A percentile compares a stretch with the other conserved stretches of the same genome.
Conservation (phyloP, 23 tunicate species). For the Styela clava region DNA sequence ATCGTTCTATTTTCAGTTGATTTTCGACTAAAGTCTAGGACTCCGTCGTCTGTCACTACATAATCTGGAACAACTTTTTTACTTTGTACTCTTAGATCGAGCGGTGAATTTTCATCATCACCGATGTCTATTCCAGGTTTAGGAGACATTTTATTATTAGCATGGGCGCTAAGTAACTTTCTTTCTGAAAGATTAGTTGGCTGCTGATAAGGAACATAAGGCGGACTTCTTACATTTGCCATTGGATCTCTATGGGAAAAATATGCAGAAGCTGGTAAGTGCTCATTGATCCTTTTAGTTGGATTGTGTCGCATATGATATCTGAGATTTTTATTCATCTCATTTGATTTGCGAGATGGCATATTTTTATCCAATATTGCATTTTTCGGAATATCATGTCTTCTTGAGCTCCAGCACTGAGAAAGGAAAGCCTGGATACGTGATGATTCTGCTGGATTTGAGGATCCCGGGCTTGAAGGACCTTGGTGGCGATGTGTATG, state of each 20-base stretch:
- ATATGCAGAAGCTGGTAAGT: constrained; percentile 16
- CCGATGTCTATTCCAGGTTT: not conserved
- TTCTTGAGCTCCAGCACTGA: constrained; percentile 24
- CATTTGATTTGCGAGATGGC: constrained; percentile 4
- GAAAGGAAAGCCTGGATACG: constrained; percentile 11
- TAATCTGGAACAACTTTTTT: constrained; percentile 30
- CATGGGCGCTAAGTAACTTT: not conserved
- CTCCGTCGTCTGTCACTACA: constrained; percentile 57
- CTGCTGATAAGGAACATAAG: not conserved
- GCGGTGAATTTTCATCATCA: constrained; percentile 38
- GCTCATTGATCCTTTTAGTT: constrained; percentile 1
- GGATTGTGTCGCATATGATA: constrained; percentile 12
- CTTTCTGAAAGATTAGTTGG: not conserved
- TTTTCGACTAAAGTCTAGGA: constrained; percentile 64
- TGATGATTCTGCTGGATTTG: not conserved
- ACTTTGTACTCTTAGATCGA: constrained; percentile 47
- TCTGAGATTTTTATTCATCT: not conserved
- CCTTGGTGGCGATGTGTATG: not conserved
- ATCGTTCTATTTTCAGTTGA: not conserved
- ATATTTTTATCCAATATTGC: not conserved
- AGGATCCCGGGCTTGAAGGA: not conserved
- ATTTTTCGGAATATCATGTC: constrained; percentile 14
- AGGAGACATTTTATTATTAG: not conserved
- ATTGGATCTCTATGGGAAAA: constrained; percentile 1
- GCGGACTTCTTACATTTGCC: not conserved